Conservation (phyloP, 2,888 invertebrate species). For the Odontomyia ornata region DNA sequence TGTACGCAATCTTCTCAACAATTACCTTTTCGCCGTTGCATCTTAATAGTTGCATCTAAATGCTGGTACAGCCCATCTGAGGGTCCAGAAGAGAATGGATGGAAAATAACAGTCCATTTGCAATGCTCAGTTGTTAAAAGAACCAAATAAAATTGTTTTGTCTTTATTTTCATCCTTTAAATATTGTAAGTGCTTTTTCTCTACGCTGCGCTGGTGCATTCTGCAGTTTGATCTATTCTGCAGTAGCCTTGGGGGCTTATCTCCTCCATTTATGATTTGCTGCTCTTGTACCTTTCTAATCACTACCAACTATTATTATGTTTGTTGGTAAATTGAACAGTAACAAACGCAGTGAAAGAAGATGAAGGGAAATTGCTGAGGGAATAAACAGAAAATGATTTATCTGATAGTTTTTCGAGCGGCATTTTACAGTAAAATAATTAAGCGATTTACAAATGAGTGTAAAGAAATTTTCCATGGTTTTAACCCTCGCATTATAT, state of each 20-base stretch:
- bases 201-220: not conserved
- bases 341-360: not conserved
- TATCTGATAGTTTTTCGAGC: constrained; percentile 40
- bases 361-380: constrained; percentile 19
- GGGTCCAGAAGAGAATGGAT: not conserved
- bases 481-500: not conserved
- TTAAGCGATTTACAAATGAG: constrained; percentile 47
- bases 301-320: constrained; percentile 31
- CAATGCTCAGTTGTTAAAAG: not conserved
- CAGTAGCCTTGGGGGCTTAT: constrained; percentile 30
- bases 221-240: constrained; percentile 6
- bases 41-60: constrained; percentile 3
- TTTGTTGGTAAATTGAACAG: constrained; percentile 16
- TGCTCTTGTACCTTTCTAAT: constrained; percentile 33
- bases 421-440: constrained; percentile 47
- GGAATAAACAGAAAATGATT: constrained; percentile 46
- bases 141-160: constrained; percentile 17
- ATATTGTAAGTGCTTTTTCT: not conserved
- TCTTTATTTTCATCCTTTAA: constrained; percentile 15
- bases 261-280: constrained; percentile 25
- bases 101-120: constrained; percentile 17
- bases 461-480: not conserved
- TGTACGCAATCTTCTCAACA: not conserved
- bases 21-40: not conserved
- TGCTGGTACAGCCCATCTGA: not conserved